Conservation (phyloP, 2,888 invertebrate genomes). For the Cataglyphis cursor region DNA sequence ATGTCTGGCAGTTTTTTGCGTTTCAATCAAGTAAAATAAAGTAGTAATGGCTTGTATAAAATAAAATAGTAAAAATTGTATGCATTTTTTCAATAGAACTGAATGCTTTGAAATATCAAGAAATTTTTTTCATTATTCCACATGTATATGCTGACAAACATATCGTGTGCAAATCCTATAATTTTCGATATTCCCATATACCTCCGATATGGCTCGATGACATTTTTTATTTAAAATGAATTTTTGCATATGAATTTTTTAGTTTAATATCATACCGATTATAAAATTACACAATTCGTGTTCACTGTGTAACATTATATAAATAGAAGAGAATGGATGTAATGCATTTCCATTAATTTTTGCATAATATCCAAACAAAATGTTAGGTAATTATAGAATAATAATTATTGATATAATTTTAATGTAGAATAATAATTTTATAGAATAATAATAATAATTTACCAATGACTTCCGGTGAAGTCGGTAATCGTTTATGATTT, state of each 20-base stretch:
- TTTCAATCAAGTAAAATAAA: background rate
- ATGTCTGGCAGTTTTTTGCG: background rate
- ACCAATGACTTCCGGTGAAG: background rate
- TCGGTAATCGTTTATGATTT: slow-evolving; percentile 13
- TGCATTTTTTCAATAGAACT: background rate
- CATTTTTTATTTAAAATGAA: slow-evolving; percentile 20
- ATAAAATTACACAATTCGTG: slow-evolving; percentile 10
- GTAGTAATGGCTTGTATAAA: background rate
- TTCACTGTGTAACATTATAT: background rate
- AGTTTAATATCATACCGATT: slow-evolving; percentile 22
- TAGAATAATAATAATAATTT: too few relatives aligned
- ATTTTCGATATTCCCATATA: background rate
- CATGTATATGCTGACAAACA: background rate
- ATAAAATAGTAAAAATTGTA: background rate
- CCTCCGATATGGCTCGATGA: background rate
- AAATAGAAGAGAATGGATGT: background rate
- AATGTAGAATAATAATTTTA: too few relatives aligned
- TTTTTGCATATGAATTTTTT: slow-evolving; percentile 7
- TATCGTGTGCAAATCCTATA: background rate
- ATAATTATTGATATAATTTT: background rate
- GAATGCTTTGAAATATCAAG: background rate
- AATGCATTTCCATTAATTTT: slow-evolving; percentile 23
- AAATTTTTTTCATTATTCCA: background rate
- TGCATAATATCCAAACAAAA: slow-evolving; percentile 14
- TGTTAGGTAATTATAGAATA: background rate